Evolutionary conservation across 2,888 invertebrate species (phyloP).

Genomic region (Gerris lacustris): DNA sequence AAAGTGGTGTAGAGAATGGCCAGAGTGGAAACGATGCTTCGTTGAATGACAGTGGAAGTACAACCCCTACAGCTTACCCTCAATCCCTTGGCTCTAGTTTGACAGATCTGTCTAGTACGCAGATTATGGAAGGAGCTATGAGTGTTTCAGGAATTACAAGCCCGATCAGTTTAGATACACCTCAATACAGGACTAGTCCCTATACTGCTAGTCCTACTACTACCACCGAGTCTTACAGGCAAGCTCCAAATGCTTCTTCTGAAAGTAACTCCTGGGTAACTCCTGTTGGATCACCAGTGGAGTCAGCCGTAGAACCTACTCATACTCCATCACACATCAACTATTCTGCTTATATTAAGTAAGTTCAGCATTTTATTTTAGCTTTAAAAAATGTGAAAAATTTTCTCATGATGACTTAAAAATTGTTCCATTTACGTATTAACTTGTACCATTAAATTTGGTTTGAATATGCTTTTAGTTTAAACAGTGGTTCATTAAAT

Average conservation of each 20-base stretch:
- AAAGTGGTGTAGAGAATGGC: not conserved
- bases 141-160: not conserved
- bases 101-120: not conserved
- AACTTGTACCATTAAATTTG: no score
- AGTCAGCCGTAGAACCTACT: not conserved
- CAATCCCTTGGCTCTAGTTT: not conserved
- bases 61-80: slow-evolving; percentile 1
- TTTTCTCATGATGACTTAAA: no score
- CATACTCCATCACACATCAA: not conserved
- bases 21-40: no score
- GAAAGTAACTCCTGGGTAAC: slow-evolving; percentile 1
- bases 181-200: not conserved
- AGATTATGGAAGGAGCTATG: not conserved
- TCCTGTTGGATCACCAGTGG: not conserved
- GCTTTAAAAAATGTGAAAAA: no score
- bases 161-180: not conserved
- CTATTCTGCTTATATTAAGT: not conserved
- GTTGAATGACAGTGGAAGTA: not conserved
- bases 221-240: not conserved
- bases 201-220: not conserved
- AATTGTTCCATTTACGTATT: no score
- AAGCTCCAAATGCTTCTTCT: not conserved
- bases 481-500: no score
- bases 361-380: not conserved
- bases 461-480: no score